Percentiles rank a stretch among this genome's conserved stretches.
These are phyloP conservation scores for Tetrao urogallus DNA, from an alignment of 2,113 vertebrate species.

Conservation along the genomic window DNA sequence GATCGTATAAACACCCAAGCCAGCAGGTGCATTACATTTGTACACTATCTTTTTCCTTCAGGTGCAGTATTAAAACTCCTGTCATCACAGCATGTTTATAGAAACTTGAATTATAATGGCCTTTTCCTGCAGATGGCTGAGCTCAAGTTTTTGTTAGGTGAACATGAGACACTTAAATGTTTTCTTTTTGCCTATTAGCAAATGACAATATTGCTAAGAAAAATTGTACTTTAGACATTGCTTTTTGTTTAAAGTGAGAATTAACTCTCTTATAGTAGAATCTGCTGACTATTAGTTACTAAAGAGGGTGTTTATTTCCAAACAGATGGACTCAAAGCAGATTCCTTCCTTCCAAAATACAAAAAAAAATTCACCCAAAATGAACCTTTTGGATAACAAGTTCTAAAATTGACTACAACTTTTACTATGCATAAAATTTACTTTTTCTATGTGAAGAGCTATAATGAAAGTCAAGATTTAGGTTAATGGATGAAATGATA, in stretches of 20 bases:
- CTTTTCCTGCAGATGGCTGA: slow-evolving; percentile 42
- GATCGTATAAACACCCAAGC: slow-evolving; percentile 67
- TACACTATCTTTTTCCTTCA: slow-evolving; percentile 67
- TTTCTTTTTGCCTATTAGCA: slow-evolving; percentile 8
- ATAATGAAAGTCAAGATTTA: background rate
- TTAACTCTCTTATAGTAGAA: background rate
- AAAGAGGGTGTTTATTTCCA: slow-evolving; percentile 9
- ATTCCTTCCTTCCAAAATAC: background rate
- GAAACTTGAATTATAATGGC: slow-evolving; percentile 53
- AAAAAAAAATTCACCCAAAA: background rate
- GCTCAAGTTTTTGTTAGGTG: slow-evolving; percentile 33
- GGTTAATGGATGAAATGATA: background rate
- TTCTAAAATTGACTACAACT: background rate
- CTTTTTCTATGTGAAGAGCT: background rate
- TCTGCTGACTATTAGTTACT: background rate
- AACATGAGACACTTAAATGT: slow-evolving; percentile 1
- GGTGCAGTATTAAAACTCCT: slow-evolving; percentile 59
- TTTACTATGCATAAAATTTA: background rate
- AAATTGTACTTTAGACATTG: background rate
- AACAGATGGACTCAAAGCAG: background rate
- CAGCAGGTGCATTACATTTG: slow-evolving; percentile 72
- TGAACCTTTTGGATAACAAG: background rate
- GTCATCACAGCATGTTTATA: slow-evolving; percentile 61
- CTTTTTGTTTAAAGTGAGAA: background rate
- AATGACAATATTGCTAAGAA: background rate